Percentiles rank a stretch among this genome's conserved stretches.
Evolutionary conservation across 2,888 invertebrate species (phyloP).

Genomic region (Calephelis perditalis): DNA sequence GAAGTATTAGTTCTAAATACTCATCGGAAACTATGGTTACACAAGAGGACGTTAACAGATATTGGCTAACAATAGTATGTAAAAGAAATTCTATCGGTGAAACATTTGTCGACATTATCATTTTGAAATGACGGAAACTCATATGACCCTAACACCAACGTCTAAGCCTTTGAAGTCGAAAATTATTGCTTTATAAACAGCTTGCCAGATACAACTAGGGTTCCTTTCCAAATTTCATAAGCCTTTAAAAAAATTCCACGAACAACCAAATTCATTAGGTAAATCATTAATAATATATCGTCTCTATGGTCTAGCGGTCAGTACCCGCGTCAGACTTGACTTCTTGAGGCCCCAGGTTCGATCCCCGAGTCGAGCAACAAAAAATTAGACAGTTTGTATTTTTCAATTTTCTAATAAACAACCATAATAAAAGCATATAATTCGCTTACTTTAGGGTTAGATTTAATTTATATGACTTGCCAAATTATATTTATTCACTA

Average conservation of each 20-base stretch:
- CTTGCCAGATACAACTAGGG: constrained; percentile 8
- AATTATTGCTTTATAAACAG: neutral
- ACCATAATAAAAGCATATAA: no score
- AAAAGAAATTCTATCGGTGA: constrained; percentile 52
- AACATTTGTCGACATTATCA: constrained; percentile 26
- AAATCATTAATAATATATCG: no score
- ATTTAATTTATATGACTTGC: no score
- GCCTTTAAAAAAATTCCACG: neutral
- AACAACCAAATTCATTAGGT: no score
- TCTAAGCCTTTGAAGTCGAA: neutral
- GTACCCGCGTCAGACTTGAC: no score
- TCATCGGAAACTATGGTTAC: constrained; percentile 51
- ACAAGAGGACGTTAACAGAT: constrained; percentile 51
- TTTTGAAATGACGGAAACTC: constrained; percentile 15
- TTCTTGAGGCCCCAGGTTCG: no score
- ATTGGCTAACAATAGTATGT: constrained; percentile 45
- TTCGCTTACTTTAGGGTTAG: no score
- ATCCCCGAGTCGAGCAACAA: no score
- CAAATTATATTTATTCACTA: no score
- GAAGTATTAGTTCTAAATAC: constrained; percentile 35
- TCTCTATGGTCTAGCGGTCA: no score
- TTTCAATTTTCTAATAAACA: no score
- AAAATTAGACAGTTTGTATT: no score
- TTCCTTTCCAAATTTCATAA: neutral
- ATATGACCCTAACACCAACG: neutral